phyloP scores from a whole-genome alignment of 2,113 vertebrate species.

The Odontesthes bonariensis region DNA sequence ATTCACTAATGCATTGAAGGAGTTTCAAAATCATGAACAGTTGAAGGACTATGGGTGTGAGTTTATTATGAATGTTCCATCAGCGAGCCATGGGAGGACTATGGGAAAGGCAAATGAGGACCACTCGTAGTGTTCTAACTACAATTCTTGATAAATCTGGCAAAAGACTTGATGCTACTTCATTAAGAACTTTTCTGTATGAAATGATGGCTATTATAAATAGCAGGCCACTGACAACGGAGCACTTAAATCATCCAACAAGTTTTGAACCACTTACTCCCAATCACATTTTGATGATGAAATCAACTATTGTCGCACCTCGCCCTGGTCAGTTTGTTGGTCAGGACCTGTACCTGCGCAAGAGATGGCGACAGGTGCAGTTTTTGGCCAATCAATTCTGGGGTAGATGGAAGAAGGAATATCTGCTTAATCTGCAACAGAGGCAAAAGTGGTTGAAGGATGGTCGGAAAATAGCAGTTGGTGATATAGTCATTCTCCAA shows the following conservation, averaged over 20 bases:
- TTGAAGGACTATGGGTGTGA: neutral
- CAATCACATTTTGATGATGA: neutral
- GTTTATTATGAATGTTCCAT: neutral
- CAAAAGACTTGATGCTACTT: neutral
- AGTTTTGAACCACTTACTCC: neutral
- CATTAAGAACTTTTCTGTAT: neutral
- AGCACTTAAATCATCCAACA: neutral
- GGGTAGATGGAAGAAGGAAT: neutral
- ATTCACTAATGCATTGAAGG: neutral
- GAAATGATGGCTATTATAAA: neutral
- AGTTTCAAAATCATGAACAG: neutral
- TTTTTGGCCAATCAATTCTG: neutral
- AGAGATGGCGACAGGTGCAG: neutral
- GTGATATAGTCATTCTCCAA: no score
- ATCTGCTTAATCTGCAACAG: no score
- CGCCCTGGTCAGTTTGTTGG: neutral
- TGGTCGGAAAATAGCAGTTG: neutral
- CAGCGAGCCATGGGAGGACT: neutral
- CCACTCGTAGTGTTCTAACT: no score
- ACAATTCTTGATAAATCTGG: no score
- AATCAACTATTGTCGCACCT: neutral
- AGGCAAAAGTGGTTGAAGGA: neutral
- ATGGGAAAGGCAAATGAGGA: no score
- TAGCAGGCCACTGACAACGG: neutral
- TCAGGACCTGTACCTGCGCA: neutral